Percentiles rank a stretch among this genome's conserved stretches.
Evolutionary conservation across 2,113 vertebrate genomes (phyloP).

Genomic region (Poeciliopsis turrubarensis): DNA sequence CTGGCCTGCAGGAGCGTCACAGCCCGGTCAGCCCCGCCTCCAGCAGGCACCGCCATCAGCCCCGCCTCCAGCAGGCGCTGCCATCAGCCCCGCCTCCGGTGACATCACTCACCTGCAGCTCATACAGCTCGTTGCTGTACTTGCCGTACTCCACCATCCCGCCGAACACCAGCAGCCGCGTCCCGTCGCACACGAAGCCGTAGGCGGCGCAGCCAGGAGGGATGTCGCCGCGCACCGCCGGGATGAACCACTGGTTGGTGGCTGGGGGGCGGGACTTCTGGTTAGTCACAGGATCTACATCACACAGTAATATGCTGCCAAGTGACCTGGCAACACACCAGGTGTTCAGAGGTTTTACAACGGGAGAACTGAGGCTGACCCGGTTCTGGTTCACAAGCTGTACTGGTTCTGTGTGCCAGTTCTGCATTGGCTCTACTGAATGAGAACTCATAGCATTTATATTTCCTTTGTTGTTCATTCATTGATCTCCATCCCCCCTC

Average conservation of each 20-base stretch:
- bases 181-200: conserved; percentile 92
- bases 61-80: not conserved
- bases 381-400: no score
- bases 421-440: no score
- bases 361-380: no score
- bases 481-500: not conserved
- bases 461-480: not conserved
- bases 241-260: conserved; percentile 96
- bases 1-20: conserved; percentile 81
- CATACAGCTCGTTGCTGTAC: conserved; percentile 93
- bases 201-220: conserved; percentile 94
- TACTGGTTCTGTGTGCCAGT: no score
- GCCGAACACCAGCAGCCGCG: conserved; percentile 89
- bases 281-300: not conserved
- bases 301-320: no score
- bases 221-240: conserved; percentile 91
- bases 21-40: not conserved
- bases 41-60: not conserved
- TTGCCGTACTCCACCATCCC: conserved; percentile 96
- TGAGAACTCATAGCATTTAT: not conserved
- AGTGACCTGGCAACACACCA: no score
- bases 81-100: no score
- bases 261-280: conserved; percentile 68
- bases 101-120: conserved; percentile 84
- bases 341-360: no score